Percentiles rank a stretch among this genome's conserved stretches.
Conservation (phyloP, 2,888 invertebrate species). For the Magallana nippona region DNA sequence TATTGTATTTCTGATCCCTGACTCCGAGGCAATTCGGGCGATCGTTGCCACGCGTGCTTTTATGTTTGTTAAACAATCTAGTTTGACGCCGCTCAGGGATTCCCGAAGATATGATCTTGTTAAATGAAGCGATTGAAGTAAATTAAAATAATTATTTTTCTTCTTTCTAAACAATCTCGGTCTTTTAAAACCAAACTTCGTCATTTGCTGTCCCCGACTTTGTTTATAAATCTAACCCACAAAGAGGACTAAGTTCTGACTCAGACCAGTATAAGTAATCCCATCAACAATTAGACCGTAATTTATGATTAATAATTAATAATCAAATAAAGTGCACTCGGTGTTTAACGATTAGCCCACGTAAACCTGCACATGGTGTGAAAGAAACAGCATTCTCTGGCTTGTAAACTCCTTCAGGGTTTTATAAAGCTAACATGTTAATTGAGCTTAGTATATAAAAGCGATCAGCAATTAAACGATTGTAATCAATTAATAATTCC, state of each 20-base stretch:
- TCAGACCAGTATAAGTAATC: no score
- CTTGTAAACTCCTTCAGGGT: conserved; percentile 18
- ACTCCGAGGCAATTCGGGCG: conserved; percentile 17
- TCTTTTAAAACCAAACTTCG: no score
- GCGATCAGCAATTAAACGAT: neutral
- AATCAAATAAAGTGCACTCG: conserved; percentile 4
- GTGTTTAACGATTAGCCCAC: conserved; percentile 30
- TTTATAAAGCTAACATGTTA: conserved; percentile 23
- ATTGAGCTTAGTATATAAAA: conserved; percentile 20
- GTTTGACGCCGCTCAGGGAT: neutral
- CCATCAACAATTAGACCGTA: neutral
- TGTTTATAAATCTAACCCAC: no score
- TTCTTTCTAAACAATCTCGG: neutral
- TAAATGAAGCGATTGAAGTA: conserved; percentile 5
- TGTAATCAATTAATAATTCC: neutral
- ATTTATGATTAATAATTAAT: neutral
- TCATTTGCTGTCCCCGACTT: no score
- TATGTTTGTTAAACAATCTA: neutral
- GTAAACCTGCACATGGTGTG: neutral
- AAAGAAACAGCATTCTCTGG: neutral
- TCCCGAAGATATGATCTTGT: neutral
- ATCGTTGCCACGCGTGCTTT: conserved; percentile 22
- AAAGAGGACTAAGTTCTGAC: no score
- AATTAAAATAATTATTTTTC: neutral
- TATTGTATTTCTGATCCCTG: conserved; percentile 10